phyloP scores from a whole-genome alignment of 37 sponge, comb jelly and placozoan species.

The Eunapius fragilis region DNA sequence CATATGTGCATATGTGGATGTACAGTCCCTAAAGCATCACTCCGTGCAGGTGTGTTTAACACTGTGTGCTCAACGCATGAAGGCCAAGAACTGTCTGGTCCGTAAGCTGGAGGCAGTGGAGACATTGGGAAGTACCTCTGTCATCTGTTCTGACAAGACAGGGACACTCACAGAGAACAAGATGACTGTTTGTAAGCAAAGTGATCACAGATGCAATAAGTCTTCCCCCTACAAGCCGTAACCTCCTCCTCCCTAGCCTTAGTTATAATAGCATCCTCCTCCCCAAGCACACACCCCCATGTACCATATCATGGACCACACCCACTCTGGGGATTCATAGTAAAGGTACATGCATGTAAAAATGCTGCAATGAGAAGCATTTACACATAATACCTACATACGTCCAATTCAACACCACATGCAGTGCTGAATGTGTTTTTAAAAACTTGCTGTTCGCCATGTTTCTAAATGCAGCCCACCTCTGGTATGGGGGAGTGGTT shows the following conservation, averaged over 20 bases:
- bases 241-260: no score
- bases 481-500: conserved; percentile 83
- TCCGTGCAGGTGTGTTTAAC: conserved; percentile 88
- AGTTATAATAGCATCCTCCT: no score
- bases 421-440: no score
- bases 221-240: no score
- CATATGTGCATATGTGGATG: no score
- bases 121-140: conserved; percentile 96
- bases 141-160: conserved; percentile 98
- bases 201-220: neutral
- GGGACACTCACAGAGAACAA: conserved; percentile 99
- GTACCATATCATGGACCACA: no score
- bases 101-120: conserved; percentile 98
- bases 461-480: conserved; percentile 75
- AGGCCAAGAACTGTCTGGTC: conserved; percentile 92
- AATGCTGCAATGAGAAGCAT: neutral
- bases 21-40: neutral
- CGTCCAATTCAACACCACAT: no score
- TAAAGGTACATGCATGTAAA: neutral
- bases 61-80: conserved; percentile 94
- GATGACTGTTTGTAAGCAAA: conserved; percentile 90
- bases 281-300: no score
- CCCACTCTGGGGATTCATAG: no score
- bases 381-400: no score
- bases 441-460: no score